phyloP scores from a whole-genome alignment of 37 sponge, comb jelly and placozoan genomes.

The Aplysina aerophoba region DNA sequence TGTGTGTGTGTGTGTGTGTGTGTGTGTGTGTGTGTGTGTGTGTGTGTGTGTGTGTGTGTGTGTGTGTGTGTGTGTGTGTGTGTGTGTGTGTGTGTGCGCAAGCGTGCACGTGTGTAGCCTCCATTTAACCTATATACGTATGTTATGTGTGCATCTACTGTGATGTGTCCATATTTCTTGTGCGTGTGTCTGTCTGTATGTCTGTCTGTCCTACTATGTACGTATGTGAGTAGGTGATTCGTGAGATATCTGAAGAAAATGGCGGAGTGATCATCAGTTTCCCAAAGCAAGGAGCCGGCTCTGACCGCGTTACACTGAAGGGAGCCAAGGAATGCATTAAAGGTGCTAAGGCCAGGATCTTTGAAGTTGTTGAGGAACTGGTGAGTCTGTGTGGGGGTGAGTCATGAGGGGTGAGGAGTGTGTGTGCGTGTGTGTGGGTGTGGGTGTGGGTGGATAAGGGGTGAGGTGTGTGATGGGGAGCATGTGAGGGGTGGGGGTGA shows the following conservation, averaged over 20 bases:
- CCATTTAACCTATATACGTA: too few relatives aligned
- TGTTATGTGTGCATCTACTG: neutral
- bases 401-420: neutral
- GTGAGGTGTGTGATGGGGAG: too few relatives aligned
- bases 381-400: too few relatives aligned
- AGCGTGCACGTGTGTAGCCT: too few relatives aligned
- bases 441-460: too few relatives aligned
- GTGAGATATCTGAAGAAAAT: conserved; percentile 80
- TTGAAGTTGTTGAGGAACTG: conserved; percentile 79
- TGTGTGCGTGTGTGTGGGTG: too few relatives aligned
- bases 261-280: conserved; percentile 86
- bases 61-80: too few relatives aligned
- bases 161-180: neutral
- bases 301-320: conserved; percentile 80
- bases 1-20: neutral
- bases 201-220: neutral
- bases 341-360: conserved; percentile 69
- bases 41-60: too few relatives aligned
- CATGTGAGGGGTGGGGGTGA: too few relatives aligned
- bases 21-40: neutral
- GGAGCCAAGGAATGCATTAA: conserved; percentile 83
- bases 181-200: neutral
- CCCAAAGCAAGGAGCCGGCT: conserved; percentile 61
- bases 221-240: conserved; percentile 59
- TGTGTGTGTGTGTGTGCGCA: too few relatives aligned